These are phyloP conservation scores for Bubo blakistoni DNA, from an alignment of 2,113 vertebrate genomes.

Conservation along the genomic window DNA sequence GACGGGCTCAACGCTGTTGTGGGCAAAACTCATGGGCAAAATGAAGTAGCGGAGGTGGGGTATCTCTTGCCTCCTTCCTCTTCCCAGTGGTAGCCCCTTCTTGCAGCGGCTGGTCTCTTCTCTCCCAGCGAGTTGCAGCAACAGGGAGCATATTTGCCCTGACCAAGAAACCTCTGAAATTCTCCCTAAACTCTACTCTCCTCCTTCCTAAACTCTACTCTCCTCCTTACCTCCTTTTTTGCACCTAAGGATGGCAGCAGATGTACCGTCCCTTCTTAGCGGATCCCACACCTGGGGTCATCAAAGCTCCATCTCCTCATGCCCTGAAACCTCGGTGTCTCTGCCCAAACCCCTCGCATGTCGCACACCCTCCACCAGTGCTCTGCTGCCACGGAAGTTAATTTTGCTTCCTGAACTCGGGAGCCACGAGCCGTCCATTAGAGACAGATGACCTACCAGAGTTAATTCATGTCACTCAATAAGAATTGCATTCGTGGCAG, in stretches of 20 bases:
- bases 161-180: not conserved
- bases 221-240: not conserved
- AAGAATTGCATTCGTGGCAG: not conserved
- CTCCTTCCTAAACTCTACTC: too few relatives aligned
- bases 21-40: too few relatives aligned
- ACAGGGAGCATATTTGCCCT: not conserved
- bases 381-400: not conserved
- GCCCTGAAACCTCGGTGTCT: not conserved
- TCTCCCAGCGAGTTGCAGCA: not conserved
- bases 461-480: not conserved
- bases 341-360: fast-evolving
- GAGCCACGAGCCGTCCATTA: fast-evolving
- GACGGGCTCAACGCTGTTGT: not conserved
- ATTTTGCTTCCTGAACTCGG: not conserved
- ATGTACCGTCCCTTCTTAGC: not conserved
- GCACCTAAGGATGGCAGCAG: not conserved
- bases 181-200: too few relatives aligned
- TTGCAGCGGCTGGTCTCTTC: not conserved
- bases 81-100: not conserved
- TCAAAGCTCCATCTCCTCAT: not conserved
- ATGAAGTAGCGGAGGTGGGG: not conserved
- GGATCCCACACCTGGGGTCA: too few relatives aligned
- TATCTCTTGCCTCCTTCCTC: not conserved
- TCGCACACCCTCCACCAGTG: not conserved
- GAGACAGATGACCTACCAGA: not conserved